Conservation (phyloP, 2,888 invertebrate species). For the Oasisia sp. region DNA sequence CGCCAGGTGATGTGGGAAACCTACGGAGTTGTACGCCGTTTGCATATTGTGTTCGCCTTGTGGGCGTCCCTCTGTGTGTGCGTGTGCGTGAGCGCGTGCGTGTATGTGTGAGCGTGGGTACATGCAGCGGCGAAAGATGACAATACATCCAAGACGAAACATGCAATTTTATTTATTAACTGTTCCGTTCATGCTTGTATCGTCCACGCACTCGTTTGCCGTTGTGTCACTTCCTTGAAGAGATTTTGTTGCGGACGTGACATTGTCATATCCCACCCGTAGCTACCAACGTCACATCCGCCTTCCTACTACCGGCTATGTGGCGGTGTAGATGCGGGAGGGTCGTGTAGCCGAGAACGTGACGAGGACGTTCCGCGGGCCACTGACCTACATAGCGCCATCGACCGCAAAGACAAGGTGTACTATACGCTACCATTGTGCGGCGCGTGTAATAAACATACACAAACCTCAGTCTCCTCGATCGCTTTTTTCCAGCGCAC, state of each 20-base stretch:
- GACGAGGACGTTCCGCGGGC: background rate
- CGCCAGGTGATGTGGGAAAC: background rate
- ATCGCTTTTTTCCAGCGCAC: background rate
- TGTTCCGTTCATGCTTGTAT: background rate
- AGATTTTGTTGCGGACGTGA: background rate
- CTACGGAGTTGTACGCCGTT: background rate
- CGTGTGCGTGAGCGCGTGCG: background rate
- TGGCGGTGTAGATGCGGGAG: background rate
- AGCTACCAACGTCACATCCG: background rate
- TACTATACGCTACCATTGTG: background rate
- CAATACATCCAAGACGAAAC: background rate
- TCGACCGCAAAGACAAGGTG: background rate
- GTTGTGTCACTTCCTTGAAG: background rate
- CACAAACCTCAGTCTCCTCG: background rate
- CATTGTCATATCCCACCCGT: background rate
- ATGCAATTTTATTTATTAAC: too few relatives aligned
- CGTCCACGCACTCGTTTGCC: background rate
- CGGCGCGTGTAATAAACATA: conserved; percentile 1
- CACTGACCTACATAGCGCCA: background rate
- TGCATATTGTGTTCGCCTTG: background rate
- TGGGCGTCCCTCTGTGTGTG: too few relatives aligned
- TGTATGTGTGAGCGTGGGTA: background rate
- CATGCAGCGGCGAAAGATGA: background rate
- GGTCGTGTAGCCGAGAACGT: background rate
- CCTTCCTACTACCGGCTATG: background rate